Evolutionary conservation across 2,888 invertebrate genomes (phyloP), one percentile per base, ranked within the genome.

Genomic region (Trachelus iudaicus): DNA sequence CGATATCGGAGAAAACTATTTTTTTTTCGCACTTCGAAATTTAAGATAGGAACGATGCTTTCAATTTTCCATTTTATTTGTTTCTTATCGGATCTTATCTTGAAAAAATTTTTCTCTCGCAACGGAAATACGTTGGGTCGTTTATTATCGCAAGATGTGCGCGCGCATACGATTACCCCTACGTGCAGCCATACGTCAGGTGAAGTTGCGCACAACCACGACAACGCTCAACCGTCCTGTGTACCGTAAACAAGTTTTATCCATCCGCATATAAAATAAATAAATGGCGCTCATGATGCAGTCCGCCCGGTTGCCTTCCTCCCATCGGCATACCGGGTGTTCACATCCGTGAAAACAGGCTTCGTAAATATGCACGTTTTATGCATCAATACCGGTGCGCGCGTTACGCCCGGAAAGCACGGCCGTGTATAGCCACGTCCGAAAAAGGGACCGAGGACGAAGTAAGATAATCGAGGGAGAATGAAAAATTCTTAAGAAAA

Each of bases 261-360:
- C 88, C 87, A 86, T 88, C 87, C 86, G 87, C 86, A 82, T 86
- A 85, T 89, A 87, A 89, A 89, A 89, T 89, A 89, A 90, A 90
- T 89, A 90, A 89, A 89, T 89, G 84, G 86, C 87, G 86, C 84
- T 85, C 82, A 82, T 84, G 85, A 85, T 86, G 85, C 85, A 86
- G 85, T 86, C 84, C 86, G 80, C 86, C 84, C 82, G 83, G 84
- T 85, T 85, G 81, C 84, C 86, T 86, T 85, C 87, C 86, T 88
- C 85, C 84, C 83, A 82, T 78, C 79, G 76, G 80, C 90, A 90
- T 90, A 90, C 90, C 90, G 89, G 89, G 87, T 89, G 89, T 89
- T 90, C 90, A 90, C 89, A 89, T 89, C 90, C 89, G 90, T 90
- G 90, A 90, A 90, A 90, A 90, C 89, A 90, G 89, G 89, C 89